Conservation (phyloP, 2,888 invertebrate species). For the Campoplex nolae region DNA sequence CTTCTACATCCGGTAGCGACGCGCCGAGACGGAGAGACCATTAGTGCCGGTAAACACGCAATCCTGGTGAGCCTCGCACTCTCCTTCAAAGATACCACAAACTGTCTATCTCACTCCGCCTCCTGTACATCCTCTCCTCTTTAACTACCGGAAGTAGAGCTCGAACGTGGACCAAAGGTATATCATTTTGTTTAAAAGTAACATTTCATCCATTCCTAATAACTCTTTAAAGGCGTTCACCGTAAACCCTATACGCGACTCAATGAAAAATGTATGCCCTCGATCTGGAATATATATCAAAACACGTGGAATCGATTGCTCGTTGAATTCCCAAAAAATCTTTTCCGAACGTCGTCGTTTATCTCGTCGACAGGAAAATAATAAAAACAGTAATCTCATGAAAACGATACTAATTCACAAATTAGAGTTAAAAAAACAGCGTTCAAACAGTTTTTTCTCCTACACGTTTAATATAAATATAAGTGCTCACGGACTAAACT, state of each 20-base stretch:
- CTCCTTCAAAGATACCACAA: constrained; percentile 43
- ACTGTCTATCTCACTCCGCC: constrained; percentile 13
- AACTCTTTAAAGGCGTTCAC: constrained; percentile 15
- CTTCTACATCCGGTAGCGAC: constrained; percentile 68
- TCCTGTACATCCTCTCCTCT: constrained; percentile 31
- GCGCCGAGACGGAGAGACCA: constrained; percentile 67
- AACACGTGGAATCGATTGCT: not conserved
- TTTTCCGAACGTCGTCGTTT: too few species aligned
- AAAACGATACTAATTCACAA: not conserved
- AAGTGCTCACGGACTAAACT: too few species aligned
- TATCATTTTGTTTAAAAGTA: constrained; percentile 23
- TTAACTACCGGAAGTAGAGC: constrained; percentile 60
- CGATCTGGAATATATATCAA: not conserved
- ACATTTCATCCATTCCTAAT: constrained; percentile 28
- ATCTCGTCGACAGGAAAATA: too few species aligned
- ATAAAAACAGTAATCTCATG: too few species aligned
- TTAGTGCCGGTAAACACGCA: constrained; percentile 69
- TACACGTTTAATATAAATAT: not conserved
- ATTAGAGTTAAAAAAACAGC: not conserved
- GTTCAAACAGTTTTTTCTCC: not conserved
- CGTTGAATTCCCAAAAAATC: not conserved
- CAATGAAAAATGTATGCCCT: not conserved
- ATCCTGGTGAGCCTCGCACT: constrained; percentile 55
- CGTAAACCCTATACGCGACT: not conserved
- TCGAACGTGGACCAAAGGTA: constrained; percentile 46